phyloP scores from a whole-genome alignment of 2,888 invertebrate genomes.

The Eupithecia centaureata region DNA sequence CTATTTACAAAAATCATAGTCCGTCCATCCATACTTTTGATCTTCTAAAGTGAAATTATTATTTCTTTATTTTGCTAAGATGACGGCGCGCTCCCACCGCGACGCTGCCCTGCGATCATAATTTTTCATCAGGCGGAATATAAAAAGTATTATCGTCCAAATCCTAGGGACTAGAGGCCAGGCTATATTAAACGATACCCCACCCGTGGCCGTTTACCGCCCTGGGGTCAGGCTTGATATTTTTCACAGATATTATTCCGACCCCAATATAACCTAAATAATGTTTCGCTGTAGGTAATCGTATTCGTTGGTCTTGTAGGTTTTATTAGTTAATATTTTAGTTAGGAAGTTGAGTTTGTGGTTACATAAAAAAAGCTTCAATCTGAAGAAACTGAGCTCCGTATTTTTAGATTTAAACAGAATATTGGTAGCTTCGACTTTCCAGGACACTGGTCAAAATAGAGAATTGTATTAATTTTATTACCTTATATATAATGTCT shows the following conservation, averaged over 20 bases:
- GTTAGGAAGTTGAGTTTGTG: neutral
- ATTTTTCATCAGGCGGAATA: constrained; percentile 41
- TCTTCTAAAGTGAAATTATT: neutral
- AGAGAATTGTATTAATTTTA: too few relatives aligned
- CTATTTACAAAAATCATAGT: neutral
- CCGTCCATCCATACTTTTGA: neutral
- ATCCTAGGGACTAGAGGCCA: constrained; percentile 18
- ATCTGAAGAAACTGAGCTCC: too few relatives aligned
- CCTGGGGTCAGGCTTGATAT: constrained; percentile 18
- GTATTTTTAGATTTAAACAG: too few relatives aligned
- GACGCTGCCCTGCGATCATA: constrained; percentile 27
- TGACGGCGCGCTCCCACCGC: constrained; percentile 13
- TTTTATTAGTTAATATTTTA: constrained; percentile 21
- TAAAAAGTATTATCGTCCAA: constrained; percentile 38
- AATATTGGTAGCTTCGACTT: too few relatives aligned
- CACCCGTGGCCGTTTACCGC: constrained; percentile 15
- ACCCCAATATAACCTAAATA: constrained; percentile 24
- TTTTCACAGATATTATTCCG: constrained; percentile 30
- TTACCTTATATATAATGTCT: too few relatives aligned
- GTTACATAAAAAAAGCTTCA: neutral
- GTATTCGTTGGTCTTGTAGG: neutral
- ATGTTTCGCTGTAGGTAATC: constrained; percentile 1
- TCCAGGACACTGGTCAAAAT: too few relatives aligned
- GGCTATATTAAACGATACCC: constrained; percentile 34
- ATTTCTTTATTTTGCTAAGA: neutral